Base-by-base conservation (phyloP, 64 coral and sea anemone genomes). In the Porites australiensis region DNA sequence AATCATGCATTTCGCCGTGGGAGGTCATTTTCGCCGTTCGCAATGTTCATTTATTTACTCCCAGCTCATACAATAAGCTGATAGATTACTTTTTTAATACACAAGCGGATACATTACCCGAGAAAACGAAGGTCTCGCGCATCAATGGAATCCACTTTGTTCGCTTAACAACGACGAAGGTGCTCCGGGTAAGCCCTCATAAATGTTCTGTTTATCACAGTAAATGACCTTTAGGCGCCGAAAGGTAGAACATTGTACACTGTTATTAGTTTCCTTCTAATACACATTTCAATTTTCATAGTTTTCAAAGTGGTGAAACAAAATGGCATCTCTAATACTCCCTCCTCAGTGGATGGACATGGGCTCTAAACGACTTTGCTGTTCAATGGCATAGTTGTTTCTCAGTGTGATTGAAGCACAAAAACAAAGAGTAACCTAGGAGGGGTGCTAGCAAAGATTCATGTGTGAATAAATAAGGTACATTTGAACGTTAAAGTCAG, bases 11-110 rank as follows among this genome's bases (percentile, higher is more conserved):
- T 5, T 19, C 75, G 27, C 51, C 18, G 50, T 20, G 75, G 75
- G 75, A 78, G 75, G 75, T 78, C 75, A 21, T 78, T 76, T 76
- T 76, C 73, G 73, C 45, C 73, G 73, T 76, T 50, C 45, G 48
- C 73, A 76, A 54, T 78, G 27, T 78, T 78, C 51, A 9, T 46
- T 20, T 57, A 78, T 78, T 78, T 78, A 78, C 75, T 78, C 51
- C 50, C 16, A 18, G n/a, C 50, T 13, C 75, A 78, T 78, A 78
- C 75, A 78, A 78, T 37, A 55, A 78, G 50, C 50, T 55, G 18
- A 13, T 78, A 50, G 19, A 55, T 78, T 55, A 78, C 16, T 12
- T 10, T 9, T 54, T 2, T 22, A 21, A 49, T 78, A 13, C 12
- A 1, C 0, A 11, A 55, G 18, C 18, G 49, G 75, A 13, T 77